Conservation (phyloP, 2,888 invertebrate genomes). For the Drosophila percnosoma region DNA sequence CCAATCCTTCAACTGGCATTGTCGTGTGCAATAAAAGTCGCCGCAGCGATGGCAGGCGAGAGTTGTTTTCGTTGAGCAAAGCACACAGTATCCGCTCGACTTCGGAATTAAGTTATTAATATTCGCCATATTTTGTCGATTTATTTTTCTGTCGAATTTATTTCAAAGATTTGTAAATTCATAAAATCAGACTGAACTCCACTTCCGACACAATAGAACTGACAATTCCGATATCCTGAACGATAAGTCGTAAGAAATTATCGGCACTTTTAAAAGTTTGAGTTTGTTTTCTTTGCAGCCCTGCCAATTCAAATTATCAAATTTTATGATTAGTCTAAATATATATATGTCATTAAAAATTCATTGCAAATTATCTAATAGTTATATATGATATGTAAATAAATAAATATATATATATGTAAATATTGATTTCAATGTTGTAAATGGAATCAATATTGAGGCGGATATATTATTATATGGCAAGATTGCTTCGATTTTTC, state of each 20-base stretch:
- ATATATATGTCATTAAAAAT: background rate
- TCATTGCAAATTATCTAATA: no score
- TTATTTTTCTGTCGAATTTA: background rate
- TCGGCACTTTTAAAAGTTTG: background rate
- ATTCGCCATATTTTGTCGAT: constrained; percentile 11
- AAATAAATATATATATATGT: background rate
- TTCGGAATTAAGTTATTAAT: background rate
- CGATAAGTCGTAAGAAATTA: constrained; percentile 1
- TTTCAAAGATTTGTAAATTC: background rate
- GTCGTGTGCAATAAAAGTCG: constrained; percentile 56
- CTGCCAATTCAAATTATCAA: background rate
- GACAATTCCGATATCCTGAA: background rate
- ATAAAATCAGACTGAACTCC: background rate
- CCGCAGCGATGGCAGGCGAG: constrained; percentile 59
- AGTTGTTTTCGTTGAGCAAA: constrained; percentile 27
- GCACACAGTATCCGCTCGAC: constrained; percentile 41
- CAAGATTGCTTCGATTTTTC: constrained; percentile 1
- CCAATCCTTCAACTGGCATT: constrained; percentile 59
- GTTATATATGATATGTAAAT: no score
- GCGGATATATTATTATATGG: background rate
- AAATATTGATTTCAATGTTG: background rate
- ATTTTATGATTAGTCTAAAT: background rate
- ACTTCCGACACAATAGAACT: background rate
- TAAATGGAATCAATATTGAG: background rate
- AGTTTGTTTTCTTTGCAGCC: background rate